Evolutionary conservation across 2,888 invertebrate species (phyloP), one percentile per base, ranked within the genome.

Genomic region (Hipparchia semele): DNA sequence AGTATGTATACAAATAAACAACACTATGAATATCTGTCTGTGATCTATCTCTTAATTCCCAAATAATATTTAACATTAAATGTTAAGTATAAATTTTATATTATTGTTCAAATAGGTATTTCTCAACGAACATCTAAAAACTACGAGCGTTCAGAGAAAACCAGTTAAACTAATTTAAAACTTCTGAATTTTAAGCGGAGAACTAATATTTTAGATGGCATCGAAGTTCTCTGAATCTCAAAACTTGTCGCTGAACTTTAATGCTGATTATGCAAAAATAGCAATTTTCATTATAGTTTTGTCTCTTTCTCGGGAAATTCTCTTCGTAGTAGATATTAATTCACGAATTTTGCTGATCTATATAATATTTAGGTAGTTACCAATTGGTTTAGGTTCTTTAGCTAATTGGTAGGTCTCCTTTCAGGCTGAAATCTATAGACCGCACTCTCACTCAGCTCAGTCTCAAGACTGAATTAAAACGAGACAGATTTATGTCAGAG

Each of bases 151-250:
- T 72, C 68, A 39, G 39, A 49, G 51, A 23, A 68, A 71, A 74
- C 68, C 64, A 70, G 65, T 58, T 62, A 13, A 73, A 73, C 68
- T 73, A 72, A 74, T 72, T 74, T 70, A 59, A 74, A 76, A 72
- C 45, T 71, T 73, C 46, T 10, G 66, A 75, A 66, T 70, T 69
- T 67, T 49, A 73, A 73, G 13, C 68, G 71, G 54, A 64, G 74
- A 74, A 74, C 72, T 76, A 72, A 74, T 74, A 76, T 76, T 76
- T 76, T 72, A 72, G 72, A 72, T 70, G 64, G 70, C 74, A 72
- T 60, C 70, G 60, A 70, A 71, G 70, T 64, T 74, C 68, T 46
- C 51, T 23, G 70, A 71, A 70, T 67, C 54, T 49, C 56, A 53
- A 68, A 75, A 73, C 65, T 75, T 72, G 46, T 60, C 70, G 65